Evolutionary conservation across 2,888 invertebrate species (phyloP).

Genomic region (Acleris emargana): DNA sequence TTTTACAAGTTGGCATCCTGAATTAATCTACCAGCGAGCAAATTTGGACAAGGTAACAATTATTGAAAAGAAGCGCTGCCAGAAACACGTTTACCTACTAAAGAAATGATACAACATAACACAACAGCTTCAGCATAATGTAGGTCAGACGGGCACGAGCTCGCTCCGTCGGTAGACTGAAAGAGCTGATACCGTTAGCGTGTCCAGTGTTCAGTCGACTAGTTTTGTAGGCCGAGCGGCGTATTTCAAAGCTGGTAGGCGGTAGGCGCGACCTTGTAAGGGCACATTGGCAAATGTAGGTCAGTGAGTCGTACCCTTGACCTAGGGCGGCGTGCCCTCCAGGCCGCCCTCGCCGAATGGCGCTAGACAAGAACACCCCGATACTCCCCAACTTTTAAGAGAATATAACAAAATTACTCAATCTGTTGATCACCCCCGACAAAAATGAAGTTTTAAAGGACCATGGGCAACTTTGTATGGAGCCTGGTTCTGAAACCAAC

Average conservation of each 20-base stretch:
- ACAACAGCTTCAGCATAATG: not conserved
- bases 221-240: constrained; percentile 36
- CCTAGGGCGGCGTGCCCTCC: constrained; percentile 70
- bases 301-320: constrained; percentile 74
- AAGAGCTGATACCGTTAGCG: constrained; percentile 22
- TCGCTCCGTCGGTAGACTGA: constrained; percentile 16
- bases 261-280: constrained; percentile 58
- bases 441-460: no score
- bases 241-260: constrained; percentile 42
- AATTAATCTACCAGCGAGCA: no score
- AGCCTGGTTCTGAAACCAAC: no score
- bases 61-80: no score
- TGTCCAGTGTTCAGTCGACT: constrained; percentile 37
- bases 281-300: constrained; percentile 73
- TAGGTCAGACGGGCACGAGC: not conserved
- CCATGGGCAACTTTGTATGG: no score
- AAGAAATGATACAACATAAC: no score
- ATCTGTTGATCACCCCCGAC: not conserved
- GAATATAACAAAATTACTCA: constrained; percentile 21
- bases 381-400: constrained; percentile 25
- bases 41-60: no score
- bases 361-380: constrained; percentile 61
- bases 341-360: constrained; percentile 57
- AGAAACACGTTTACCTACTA: no score
- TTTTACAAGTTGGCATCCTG: no score